A percentile compares a stretch with the other conserved stretches of the same genome.
phyloP scores from a whole-genome alignment of 2,797 vertebrate genomes.

The Threskiornis aethiopicus region DNA sequence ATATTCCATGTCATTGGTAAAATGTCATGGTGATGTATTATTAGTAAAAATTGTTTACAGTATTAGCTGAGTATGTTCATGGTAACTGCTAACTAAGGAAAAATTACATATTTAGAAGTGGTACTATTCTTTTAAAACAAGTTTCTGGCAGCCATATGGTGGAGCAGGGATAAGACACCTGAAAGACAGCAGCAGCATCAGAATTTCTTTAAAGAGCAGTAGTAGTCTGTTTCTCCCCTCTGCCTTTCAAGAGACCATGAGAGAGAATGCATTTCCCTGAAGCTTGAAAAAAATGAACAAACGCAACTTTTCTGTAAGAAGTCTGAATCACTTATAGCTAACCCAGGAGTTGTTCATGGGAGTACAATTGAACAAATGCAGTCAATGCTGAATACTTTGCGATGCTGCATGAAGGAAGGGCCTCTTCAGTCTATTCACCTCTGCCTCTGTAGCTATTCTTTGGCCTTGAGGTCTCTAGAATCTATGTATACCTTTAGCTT shows the following conservation, averaged over 20 bases:
- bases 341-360: constrained; percentile 61
- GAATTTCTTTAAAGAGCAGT: not conserved
- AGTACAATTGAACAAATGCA: constrained; percentile 71
- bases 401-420: constrained; percentile 41
- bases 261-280: constrained; percentile 6
- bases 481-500: constrained; percentile 74
- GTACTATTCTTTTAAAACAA: not conserved
- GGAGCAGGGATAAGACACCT: not conserved
- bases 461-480: constrained; percentile 89
- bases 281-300: constrained; percentile 48
- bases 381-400: constrained; percentile 72
- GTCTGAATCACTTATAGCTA: constrained; percentile 79
- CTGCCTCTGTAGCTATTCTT: constrained; percentile 83
- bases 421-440: constrained; percentile 85
- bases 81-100: not conserved
- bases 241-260: constrained; percentile 12
- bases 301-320: constrained; percentile 64
- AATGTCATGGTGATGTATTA: not conserved
- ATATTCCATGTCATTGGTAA: not conserved
- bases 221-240: not conserved
- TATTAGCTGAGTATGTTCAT: not conserved
- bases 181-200: not conserved
- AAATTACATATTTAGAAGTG: not conserved
- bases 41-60: not conserved
- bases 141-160: not conserved